A percentile compares a stretch with the other conserved stretches of the same genome.
phyloP scores from a whole-genome alignment of 2,113 vertebrate species.

The Tragelaphus scriptus region DNA sequence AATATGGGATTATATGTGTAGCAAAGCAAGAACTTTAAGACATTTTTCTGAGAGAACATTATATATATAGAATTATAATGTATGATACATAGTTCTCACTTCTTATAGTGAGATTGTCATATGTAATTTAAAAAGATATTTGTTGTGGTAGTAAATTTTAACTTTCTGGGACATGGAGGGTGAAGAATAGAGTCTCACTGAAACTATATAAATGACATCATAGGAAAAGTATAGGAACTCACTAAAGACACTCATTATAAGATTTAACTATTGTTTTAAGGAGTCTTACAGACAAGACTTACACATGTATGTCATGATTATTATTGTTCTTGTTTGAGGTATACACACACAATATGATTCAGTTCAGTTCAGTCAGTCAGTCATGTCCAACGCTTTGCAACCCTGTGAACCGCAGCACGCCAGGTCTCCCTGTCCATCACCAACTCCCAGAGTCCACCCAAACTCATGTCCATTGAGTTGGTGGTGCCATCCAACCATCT shows the following conservation, averaged over 20 bases:
- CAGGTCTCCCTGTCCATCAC: not conserved
- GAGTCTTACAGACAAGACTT: not conserved
- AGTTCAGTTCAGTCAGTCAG: not conserved
- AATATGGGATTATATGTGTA: not conserved
- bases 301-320: not conserved
- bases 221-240: not conserved
- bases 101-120: not conserved
- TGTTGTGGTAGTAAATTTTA: not conserved
- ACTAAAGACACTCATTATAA: not conserved
- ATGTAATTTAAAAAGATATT: not conserved
- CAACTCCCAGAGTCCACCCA: accelerated
- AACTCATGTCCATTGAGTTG: not conserved
- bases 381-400: accelerated
- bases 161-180: not conserved
- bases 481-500: not conserved
- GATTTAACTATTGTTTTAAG: not conserved
- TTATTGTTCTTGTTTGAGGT: not conserved
- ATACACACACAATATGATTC: not conserved
- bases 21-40: not conserved
- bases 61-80: not conserved
- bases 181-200: not conserved
- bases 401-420: accelerated
- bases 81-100: not conserved
- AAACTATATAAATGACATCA: not conserved
- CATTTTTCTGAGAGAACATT: not conserved